Evolutionary conservation across 2,888 invertebrate species (phyloP), one percentile per base, ranked within the genome.

Genomic region (Fragum fragum): DNA sequence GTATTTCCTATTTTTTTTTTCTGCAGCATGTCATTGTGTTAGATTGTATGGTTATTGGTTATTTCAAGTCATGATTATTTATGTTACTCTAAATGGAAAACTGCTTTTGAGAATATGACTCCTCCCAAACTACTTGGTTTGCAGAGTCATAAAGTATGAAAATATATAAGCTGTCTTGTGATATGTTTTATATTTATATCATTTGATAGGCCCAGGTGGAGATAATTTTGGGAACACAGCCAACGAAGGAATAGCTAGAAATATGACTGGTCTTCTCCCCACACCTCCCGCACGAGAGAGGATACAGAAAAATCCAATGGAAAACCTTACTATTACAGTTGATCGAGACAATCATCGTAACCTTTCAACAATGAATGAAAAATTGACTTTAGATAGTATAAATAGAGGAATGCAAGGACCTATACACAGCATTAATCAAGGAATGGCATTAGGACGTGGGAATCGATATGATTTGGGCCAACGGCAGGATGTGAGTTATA

Each of bases 301-400:
- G 26, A 28, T 9, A 26, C n/a, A 26, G 16, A 66, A 39, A 1
- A n/a, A n/a, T 16, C 23, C 66, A 16, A 42, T 66, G 21, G 55
- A 55, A n/a, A 71, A 71, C 36, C 36, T 71, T 1, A 29, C 71
- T 1, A 53, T 71, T 55, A 71, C 71, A 7, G 55, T 71, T 0
- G 71, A 71, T 36, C 14, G 29, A 21, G 71, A 71, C 23, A 71
- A 71, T 32, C 71, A 55, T 23, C 53, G 71, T 29, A 55, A 55
- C 23, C 71, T 36, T 23, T 53, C 71, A 16, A 61, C 28, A 2
- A 61, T 61, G 61, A 61, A 61, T n/a, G 61, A 61, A 5, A 57
- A 7, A 23, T 21, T 57, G 18, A 61, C 61, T 9, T n/a, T 61
- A 18, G 32, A 61, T 1, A 61, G 61, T 32, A 32, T 61, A 21